Evolutionary conservation across 2,113 vertebrate species (phyloP), one percentile per base, ranked within the genome.

Genomic region (Tenrec ecaudatus): DNA sequence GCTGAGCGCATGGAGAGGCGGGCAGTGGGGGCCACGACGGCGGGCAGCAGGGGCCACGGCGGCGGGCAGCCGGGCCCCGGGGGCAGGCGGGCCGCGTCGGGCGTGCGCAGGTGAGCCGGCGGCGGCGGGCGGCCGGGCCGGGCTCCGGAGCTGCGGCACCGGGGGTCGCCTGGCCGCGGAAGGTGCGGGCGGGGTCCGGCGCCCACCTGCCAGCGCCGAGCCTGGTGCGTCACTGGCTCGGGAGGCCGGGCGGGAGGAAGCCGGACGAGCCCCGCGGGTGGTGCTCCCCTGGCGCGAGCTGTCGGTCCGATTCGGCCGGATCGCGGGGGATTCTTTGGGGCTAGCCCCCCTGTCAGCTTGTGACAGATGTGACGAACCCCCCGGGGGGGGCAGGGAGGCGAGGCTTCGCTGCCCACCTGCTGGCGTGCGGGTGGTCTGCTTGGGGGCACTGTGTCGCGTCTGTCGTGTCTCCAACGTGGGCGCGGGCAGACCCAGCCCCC

Each of bases 1-100:
- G 64, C 64, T 66, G 64, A 66, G 64, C 64, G 64, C 64, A 66
- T 66, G 64, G 64, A 66, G 64, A 10, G 25, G 64, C 64, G 64
- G 64, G 64, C 64, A 62, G 60, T 19, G 17, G 60, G 60, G 60
- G 20, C 58, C 58, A 60, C 58, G 58, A 14, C 91, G 36, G 94
- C 58, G 64, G 88, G 90, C 82, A 76, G 43, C 43, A 79, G 82
- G 71, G 91, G 66, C 95, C 91, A 71, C 87, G 69, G 92, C 76
- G 89, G 94, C 91, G n/a, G 95, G 68, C 90, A 89, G 92, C 95
- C 93, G 53, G 92, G 96, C 64, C 80, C 29, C 47, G 20, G 53
- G 79, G 53, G 47, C 27, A 14, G 27, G 43, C 43, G 53, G 78
- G 53, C 79, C 17, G 53, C 31, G 79, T 6, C 29, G 86, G 95